phyloP scores from a whole-genome alignment of 2,888 invertebrate genomes.

The Yponomeuta malinellus region DNA sequence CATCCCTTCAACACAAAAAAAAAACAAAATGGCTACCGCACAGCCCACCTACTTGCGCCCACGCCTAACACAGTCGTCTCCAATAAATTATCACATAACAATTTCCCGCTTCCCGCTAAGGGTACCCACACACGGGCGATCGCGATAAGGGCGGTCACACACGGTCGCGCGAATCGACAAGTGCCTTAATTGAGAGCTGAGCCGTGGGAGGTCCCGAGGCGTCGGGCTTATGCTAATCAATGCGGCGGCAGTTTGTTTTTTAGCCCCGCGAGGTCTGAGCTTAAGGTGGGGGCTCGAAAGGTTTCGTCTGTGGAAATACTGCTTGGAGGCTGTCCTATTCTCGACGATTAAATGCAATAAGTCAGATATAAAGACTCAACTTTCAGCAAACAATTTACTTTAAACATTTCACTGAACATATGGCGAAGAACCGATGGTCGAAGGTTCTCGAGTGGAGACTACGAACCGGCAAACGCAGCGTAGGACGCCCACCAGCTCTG shows the following conservation, averaged over 20 bases:
- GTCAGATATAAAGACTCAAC: no score
- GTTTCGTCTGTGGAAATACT: neutral
- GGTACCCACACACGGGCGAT: conserved; percentile 36
- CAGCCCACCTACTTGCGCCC: neutral
- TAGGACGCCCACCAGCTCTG: no score
- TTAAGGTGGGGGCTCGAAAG: neutral
- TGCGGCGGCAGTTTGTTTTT: conserved; percentile 51
- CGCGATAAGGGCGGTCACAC: conserved; percentile 61
- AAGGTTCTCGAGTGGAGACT: no score
- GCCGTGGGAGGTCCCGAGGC: conserved; percentile 63
- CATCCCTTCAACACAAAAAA: neutral
- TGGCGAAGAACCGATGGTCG: no score
- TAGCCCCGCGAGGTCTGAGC: conserved; percentile 21
- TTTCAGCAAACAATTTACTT: no score
- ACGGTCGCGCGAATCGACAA: conserved; percentile 64
- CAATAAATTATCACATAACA: conserved; percentile 8
- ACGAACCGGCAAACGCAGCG: no score
- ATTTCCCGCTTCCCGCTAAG: conserved; percentile 6
- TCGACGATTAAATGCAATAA: no score
- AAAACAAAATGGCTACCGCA: neutral
- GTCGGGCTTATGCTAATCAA: conserved; percentile 70
- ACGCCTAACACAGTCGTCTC: neutral
- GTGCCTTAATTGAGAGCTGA: conserved; percentile 70
- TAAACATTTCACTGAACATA: no score
- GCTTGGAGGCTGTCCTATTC: no score